These are phyloP conservation scores for Pristionchus mayeri DNA, from an alignment of 2,888 invertebrate genomes.

Conservation along the genomic window DNA sequence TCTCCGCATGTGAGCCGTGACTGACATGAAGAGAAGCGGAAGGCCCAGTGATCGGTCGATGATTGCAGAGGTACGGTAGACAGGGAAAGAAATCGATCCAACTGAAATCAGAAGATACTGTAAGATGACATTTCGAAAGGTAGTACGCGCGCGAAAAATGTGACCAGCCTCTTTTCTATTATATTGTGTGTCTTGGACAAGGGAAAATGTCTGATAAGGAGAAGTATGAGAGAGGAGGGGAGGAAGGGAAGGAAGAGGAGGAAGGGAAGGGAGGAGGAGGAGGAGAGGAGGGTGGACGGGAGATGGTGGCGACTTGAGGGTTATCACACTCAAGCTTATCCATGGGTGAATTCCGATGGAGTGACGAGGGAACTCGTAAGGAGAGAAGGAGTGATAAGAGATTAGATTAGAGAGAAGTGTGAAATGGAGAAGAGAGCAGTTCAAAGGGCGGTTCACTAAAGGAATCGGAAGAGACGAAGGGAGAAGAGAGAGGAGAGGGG, in stretches of 20 bases:
- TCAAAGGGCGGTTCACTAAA: slow-evolving; percentile 19
- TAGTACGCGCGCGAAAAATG: background rate
- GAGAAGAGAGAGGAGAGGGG: too few species aligned
- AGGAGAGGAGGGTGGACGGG: background rate
- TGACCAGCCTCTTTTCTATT: background rate
- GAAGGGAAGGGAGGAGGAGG: background rate
- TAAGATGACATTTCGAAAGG: background rate
- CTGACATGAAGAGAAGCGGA: slow-evolving; percentile 29
- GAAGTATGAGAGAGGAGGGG: too few species aligned
- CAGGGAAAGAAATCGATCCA: background rate
- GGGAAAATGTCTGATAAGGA: background rate
- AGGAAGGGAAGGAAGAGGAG: too few species aligned
- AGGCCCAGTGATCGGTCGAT: slow-evolving; percentile 2
- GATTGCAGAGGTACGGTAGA: slow-evolving; percentile 16
- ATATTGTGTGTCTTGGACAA: background rate
- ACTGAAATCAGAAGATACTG: slow-evolving; percentile 1
- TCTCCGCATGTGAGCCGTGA: slow-evolving; percentile 35
- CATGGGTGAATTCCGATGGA: background rate
- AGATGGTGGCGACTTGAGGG: slow-evolving; percentile 8
- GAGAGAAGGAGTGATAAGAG: background rate
- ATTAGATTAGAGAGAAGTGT: slow-evolving; percentile 29
- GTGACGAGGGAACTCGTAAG: slow-evolving; percentile 17
- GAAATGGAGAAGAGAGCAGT: background rate
- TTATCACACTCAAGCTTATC: slow-evolving; percentile 10
- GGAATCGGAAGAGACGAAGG: background rate